Evolutionary conservation across 2,113 vertebrate genomes (phyloP).

Genomic region (Psammodynastes pulverulentus): DNA sequence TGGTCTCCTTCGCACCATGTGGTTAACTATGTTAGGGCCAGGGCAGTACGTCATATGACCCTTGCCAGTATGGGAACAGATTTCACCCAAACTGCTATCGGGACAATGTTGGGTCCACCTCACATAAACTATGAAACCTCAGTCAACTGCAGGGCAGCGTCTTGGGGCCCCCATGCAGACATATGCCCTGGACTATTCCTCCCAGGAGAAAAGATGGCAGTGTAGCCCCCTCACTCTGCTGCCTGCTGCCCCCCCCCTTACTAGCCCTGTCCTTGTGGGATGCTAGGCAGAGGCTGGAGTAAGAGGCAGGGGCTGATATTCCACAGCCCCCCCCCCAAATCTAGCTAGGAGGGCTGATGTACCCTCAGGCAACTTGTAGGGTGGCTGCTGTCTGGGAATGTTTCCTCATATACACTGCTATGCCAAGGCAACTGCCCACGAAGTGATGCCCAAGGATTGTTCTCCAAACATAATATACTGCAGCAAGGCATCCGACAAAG

Average conservation of each 20-base stretch:
- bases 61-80: background rate
- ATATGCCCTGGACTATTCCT: fast-evolving
- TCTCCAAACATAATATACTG: background rate
- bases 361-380: background rate
- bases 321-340: background rate
- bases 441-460: background rate
- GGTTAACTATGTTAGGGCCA: background rate
- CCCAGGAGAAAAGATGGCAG: background rate
- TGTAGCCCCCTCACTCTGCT: background rate
- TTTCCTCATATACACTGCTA: background rate
- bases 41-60: background rate
- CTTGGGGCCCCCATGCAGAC: background rate
- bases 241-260: background rate
- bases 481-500: no score
- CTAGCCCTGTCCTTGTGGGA: background rate
- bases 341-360: background rate
- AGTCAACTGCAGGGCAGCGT: background rate
- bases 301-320: background rate
- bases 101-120: background rate
- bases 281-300: background rate
- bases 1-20: background rate
- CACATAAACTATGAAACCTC: background rate
- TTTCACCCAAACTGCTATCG: background rate
- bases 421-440: background rate
- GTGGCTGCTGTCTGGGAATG: background rate